Percentiles rank a stretch among this genome's conserved stretches.
phyloP scores from a whole-genome alignment of 2,888 invertebrate species.

The Taenaris catops region DNA sequence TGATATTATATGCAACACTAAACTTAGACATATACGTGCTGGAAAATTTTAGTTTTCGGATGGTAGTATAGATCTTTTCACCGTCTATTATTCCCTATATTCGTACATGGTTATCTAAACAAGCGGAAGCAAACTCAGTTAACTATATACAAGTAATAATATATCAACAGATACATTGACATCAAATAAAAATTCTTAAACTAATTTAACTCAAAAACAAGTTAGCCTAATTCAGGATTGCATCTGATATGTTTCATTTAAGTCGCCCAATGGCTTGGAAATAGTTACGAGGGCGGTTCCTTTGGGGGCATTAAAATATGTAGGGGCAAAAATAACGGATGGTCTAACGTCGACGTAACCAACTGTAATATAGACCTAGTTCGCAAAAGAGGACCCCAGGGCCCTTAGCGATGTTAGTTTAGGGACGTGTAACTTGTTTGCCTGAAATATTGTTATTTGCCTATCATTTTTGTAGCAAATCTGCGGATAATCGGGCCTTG shows the following conservation, averaged over 20 bases:
- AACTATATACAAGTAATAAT: too few species aligned
- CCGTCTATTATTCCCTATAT: too few species aligned
- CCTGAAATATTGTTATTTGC: constrained; percentile 73
- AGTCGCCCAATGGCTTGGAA: constrained; percentile 62
- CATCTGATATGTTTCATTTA: constrained; percentile 66
- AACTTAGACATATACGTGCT: too few species aligned
- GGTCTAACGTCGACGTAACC: constrained; percentile 58
- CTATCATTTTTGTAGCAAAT: constrained; percentile 69
- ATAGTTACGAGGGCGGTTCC: constrained; percentile 52
- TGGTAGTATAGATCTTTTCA: too few species aligned
- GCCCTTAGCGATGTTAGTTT: constrained; percentile 53
- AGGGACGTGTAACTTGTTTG: constrained; percentile 69
- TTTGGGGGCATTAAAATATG: constrained; percentile 68
- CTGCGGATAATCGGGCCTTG: constrained; percentile 63
- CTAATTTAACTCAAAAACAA: too few species aligned
- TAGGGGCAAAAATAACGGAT: constrained; percentile 74
- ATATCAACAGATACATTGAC: too few species aligned
- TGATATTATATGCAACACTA: too few species aligned
- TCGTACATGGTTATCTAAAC: too few species aligned
- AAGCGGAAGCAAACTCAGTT: too few species aligned
- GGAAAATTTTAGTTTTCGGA: too few species aligned
- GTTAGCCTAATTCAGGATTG: constrained; percentile 35
- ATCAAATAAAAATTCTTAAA: too few species aligned
- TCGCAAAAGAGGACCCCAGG: constrained; percentile 49
- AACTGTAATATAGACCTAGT: constrained; percentile 57